These are phyloP conservation scores for Maconellicoccus hirsutus DNA, from an alignment of 1,140 invertebrate genomes.

Conservation along the genomic window DNA sequence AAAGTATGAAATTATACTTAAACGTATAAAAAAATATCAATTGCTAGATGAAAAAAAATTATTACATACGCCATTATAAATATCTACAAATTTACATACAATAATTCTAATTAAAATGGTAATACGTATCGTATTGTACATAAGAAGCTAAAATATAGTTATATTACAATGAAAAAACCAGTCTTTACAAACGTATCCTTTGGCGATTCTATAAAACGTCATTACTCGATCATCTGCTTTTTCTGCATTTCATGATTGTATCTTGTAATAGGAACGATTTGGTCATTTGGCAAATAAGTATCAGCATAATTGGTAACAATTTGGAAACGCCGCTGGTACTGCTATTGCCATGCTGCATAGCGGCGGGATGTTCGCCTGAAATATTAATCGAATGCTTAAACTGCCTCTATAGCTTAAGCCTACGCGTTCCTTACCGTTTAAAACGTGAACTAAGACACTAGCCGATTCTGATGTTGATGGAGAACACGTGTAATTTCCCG, in stretches of 20 bases:
- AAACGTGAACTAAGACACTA: constrained; percentile 46
- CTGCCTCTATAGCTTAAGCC: no score
- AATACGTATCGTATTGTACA: not conserved
- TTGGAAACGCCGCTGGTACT: constrained; percentile 30
- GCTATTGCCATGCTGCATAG: constrained; percentile 64
- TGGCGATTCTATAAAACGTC: not conserved
- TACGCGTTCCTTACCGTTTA: constrained; percentile 41
- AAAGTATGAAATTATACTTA: not conserved
- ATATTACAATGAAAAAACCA: not conserved
- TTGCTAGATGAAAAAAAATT: not conserved
- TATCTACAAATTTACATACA: not conserved
- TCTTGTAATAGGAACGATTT: constrained; percentile 6
- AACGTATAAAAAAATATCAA: not conserved
- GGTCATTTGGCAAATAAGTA: constrained; percentile 26
- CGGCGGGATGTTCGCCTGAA: constrained; percentile 67
- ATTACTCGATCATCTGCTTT: not conserved
- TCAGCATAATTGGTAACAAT: constrained; percentile 28
- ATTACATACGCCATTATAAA: not conserved
- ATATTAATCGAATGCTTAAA: no score
- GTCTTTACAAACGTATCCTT: constrained; percentile 3
- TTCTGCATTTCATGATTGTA: not conserved
- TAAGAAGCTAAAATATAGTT: not conserved
- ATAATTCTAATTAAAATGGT: not conserved
- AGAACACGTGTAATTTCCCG: constrained; percentile 78
- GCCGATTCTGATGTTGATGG: constrained; percentile 48